Base-by-base conservation (phyloP, 2,113 vertebrate genomes). In the Esox niger region DNA sequence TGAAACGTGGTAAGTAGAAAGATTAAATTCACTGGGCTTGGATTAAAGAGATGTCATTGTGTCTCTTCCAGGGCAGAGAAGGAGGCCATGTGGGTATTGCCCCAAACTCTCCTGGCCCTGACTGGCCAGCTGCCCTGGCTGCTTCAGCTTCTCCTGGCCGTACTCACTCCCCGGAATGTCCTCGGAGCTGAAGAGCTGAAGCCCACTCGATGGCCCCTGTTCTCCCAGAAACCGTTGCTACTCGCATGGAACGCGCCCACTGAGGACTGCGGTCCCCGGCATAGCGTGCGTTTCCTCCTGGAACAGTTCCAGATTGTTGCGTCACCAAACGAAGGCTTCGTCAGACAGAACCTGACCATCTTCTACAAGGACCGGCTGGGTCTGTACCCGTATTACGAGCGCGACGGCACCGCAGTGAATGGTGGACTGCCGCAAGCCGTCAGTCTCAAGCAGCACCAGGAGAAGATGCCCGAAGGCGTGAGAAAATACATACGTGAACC, bases 191-290 rank as follows among this genome's bases (percentile, higher is more conserved):
- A 84, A 54, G 85, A 90, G 38, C 31, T 84, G 74, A 91, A 90
- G 79, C 83, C 84, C 77, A 89, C 91, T 67, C 84, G 81, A 79
- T 89, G 84, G 88, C 93, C 93, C 6, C 79, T 93, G 55, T 86
- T 91, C 56, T 80, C 88, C 60, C 78, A 88, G 69, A 90, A 82
- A 78, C 93, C 93, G 4, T 80, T 94, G 69, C 79, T 93, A 67
- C 87, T 93, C 23, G 88, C 81, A 23, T 94, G 93, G 93, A 94
- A 94, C 27, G 91, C 90, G 1, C 93, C 93, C 3, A 94, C 93
- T 0, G 86, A 91, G 69, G 92, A 92, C 21, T 94, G 93, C 68
- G 52, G n/a, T 2, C 87, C 90, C 0, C 79, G 88, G 10, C 86
- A 89, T 30, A 2, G 77, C 0, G 77, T 93, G 10, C 71, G 66